Evolutionary conservation across 2,797 vertebrate species (phyloP), one percentile per base, ranked within the genome.

Genomic region (Alosa sapidissima): DNA sequence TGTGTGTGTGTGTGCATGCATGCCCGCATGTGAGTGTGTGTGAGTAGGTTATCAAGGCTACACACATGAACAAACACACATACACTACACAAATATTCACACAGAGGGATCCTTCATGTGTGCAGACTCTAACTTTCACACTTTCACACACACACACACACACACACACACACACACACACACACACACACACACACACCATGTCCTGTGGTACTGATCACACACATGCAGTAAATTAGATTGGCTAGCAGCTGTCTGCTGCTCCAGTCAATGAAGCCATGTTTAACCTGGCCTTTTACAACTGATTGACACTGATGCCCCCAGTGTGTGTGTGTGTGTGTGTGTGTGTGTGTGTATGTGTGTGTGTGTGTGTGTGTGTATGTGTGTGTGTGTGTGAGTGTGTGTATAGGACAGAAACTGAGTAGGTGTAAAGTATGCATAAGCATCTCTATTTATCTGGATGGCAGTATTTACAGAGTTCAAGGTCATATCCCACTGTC

Each of bases 161-260:
- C 81, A 82, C 47, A 82, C 52, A 55, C 51, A 33, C 52, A 33
- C 28, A 83, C 24, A 58, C 6, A 65, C 51, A 48, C 54, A 68
- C 65, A 68, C 65, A 68, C 65, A 68, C 33, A 68, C 28, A 65
- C 24, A 65, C 24, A 65, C 24, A 68, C 8, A 41, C 19, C 19
- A 4, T 65, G 41, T 45, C 16, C 16, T 47, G 36, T 78, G 72
- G 3, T 54, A 47, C 13, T 81, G 65, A 52, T 81, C 81, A 87
- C 65, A 75, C 81, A 84, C 81, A 82, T 81, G n/a, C 49, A 36
- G 49, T 24, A 52, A 85, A 68, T 55, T 60, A 85, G 48, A 85
- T 65, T 45, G 52, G 24, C 11, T 24, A n/a, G 8, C 58, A 11
- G 33, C 41, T 33, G 45, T 51, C 52, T 52, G 47, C 49, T 54